Conservation (phyloP, 2,797 vertebrate species). For the Dromococcyx pavoninus region DNA sequence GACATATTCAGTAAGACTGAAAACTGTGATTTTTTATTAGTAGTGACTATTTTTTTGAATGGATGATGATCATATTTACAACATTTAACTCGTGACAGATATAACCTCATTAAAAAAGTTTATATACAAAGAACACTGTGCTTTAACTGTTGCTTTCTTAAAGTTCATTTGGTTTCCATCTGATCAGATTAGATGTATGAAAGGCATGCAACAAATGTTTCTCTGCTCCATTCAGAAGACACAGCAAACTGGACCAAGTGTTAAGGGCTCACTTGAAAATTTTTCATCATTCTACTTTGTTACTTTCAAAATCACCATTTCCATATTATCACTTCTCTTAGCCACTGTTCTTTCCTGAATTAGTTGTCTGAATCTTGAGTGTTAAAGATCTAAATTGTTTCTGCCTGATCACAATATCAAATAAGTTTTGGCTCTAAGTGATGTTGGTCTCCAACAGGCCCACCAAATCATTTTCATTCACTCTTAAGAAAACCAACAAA, state of each 20-base stretch:
- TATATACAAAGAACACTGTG: background rate
- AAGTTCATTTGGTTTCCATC: background rate
- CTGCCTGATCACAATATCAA: background rate
- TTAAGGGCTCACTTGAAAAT: background rate
- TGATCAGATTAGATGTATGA: background rate
- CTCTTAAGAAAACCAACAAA: background rate
- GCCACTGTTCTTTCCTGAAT: background rate
- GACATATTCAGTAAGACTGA: background rate
- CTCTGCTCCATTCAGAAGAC: background rate
- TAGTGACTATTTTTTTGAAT: background rate
- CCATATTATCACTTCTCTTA: background rate
- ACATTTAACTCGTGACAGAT: background rate
- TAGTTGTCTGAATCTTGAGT: background rate
- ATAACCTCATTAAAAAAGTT: background rate
- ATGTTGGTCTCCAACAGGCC: background rate
- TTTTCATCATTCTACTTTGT: background rate
- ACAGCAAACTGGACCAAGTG: background rate
- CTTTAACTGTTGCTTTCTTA: background rate
- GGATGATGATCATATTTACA: background rate
- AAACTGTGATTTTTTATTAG: background rate
- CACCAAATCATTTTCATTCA: background rate
- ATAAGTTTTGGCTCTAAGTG: background rate
- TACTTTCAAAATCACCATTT: background rate
- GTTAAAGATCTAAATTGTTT: background rate
- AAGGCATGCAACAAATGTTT: background rate